Evolutionary conservation across 2,113 vertebrate genomes (phyloP).

Genomic region (Carassius carassius): DNA sequence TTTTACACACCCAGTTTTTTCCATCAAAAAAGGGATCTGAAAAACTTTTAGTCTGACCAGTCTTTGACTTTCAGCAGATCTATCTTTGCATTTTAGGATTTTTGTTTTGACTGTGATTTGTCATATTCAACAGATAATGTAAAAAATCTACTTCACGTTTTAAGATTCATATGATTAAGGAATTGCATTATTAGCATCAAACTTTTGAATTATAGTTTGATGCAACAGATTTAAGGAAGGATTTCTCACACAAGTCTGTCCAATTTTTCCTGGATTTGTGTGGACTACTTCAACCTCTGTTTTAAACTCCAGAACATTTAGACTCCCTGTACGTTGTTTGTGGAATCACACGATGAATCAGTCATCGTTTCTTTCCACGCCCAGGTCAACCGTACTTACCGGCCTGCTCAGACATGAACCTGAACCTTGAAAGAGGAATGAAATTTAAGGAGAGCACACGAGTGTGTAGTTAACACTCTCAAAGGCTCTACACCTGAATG

Average conservation of each 20-base stretch:
- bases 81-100: no score
- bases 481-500: slow-evolving; percentile 35
- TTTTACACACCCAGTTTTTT: not conserved
- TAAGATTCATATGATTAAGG: not conserved
- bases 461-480: slow-evolving; percentile 26
- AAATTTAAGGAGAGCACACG: slow-evolving; percentile 46
- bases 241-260: not conserved
- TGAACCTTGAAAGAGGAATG: slow-evolving; percentile 48
- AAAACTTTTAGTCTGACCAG: not conserved
- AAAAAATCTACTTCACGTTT: not conserved
- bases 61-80: not conserved
- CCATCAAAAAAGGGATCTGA: not conserved
- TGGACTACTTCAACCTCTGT: not conserved
- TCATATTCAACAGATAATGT: not conserved
- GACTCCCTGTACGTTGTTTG: not conserved
- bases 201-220: not conserved
- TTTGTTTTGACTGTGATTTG: not conserved
- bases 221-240: not conserved
- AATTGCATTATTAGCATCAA: not conserved
- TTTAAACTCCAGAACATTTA: slow-evolving; percentile 15
- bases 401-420: slow-evolving; percentile 50
- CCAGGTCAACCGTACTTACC: not conserved
- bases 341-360: not conserved
- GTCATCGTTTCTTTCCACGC: slow-evolving; percentile 21
- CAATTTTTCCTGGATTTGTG: not conserved